Base-by-base conservation (phyloP, 2,888 invertebrate species). In the Coronaproctus castanopsis region DNA sequence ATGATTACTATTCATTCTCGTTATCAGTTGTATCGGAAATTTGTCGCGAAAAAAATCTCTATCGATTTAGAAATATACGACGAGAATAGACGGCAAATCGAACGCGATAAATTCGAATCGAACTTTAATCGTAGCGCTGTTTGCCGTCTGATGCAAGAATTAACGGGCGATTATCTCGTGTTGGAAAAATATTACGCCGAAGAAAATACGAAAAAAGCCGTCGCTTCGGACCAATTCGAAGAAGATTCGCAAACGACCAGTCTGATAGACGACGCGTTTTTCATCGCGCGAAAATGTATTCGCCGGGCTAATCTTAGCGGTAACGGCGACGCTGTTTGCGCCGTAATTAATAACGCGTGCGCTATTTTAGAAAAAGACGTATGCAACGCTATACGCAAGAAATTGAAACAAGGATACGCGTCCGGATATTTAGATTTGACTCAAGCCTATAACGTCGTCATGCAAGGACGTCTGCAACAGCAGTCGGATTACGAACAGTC, bases 211-310 rank as follows among this genome's bases (percentile, higher is more conserved):
- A 79, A 82, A 54, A 97, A 96, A 73, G 97, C 95, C 1, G 78
- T 91, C 57, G 79, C 80, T 60, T 77, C 91, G 77, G 89, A 91
- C 67, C 74, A 77, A 0, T 75, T 83, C 23, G 85, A 86, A 65
- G 73, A 77, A n/a, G 82, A 82, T 2, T 80, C 80, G 61, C 79
- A 83, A 65, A 84, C 84, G 1, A 92, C 93, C 2, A 93, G 90
- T 65, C 84, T 98, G 77, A 87, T 97, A 0, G 98, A 98, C 71
- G 97, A 98, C 72, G 87, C 95, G 1, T 97, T 97, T 74, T 98
- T 91, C 71, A 92, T 98, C 65, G 82, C 96, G 2, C 84, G 92
- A 67, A 97, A 97, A 74, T 91, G 93, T 67, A 86, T 96, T 57
- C 79, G 86, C 87, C 82, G 49, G 2, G 57, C 57, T 20, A 22